phyloP scores from a whole-genome alignment of 2,888 invertebrate species.

The Selenia dentaria region DNA sequence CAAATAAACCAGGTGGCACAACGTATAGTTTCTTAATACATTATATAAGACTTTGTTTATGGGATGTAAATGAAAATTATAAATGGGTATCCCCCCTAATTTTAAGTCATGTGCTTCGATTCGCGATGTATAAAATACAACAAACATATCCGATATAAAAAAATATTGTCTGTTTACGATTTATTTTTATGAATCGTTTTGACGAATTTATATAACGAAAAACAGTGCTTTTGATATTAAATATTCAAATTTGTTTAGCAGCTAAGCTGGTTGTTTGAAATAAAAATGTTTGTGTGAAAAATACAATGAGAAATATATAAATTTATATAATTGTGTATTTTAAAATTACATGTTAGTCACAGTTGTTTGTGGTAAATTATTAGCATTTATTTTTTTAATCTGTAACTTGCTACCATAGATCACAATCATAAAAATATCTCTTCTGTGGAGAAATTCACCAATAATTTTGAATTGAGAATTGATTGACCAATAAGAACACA shows the following conservation, averaged over 20 bases:
- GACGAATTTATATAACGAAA: conserved; percentile 15
- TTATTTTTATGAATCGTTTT: too few species aligned
- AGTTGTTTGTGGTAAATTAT: conserved; percentile 2
- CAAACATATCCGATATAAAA: conserved; percentile 20
- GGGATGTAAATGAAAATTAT: too few species aligned
- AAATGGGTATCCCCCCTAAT: too few species aligned
- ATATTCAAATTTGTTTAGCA: conserved; percentile 13
- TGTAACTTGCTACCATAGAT: too few species aligned
- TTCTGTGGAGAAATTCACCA: too few species aligned
- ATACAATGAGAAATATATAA: conserved; percentile 25
- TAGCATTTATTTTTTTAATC: conserved; percentile 14
- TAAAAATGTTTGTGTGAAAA: conserved; percentile 5
- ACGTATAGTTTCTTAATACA: too few species aligned
- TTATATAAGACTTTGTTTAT: too few species aligned
- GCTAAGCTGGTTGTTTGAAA: conserved; percentile 20
- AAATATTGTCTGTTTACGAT: too few species aligned
- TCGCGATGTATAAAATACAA: conserved; percentile 22
- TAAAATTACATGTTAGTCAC: conserved; percentile 28
- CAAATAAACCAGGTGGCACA: too few species aligned
- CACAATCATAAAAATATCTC: too few species aligned
- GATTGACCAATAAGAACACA: too few species aligned
- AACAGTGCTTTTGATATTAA: conserved; percentile 13
- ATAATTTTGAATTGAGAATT: too few species aligned
- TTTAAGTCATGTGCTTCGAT: background rate
- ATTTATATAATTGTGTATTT: background rate